Evolutionary conservation across 1,140 invertebrate genomes (phyloP).

Genomic region (Linepithema humile): DNA sequence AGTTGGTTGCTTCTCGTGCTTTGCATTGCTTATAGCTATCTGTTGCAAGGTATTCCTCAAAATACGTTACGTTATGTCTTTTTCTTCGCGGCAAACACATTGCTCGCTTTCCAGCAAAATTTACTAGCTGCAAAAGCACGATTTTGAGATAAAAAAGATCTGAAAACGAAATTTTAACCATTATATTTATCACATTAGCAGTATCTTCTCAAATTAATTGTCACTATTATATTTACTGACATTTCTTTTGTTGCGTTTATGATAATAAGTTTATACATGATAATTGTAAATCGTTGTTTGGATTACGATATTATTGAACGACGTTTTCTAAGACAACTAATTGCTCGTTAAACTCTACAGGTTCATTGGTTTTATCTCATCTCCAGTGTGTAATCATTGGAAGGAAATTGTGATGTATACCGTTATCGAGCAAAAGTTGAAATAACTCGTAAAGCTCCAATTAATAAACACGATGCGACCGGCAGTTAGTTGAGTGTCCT

Average conservation of each 20-base stretch:
- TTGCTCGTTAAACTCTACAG: conserved; percentile 59
- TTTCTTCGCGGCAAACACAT: neutral
- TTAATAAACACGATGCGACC: conserved; percentile 4
- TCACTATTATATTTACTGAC: neutral
- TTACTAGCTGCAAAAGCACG: neutral
- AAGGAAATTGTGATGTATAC: conserved; percentile 38
- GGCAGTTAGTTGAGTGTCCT: neutral
- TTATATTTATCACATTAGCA: no score
- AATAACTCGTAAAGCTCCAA: neutral
- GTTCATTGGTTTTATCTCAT: conserved; percentile 42
- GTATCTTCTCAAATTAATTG: no score
- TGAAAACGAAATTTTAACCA: neutral
- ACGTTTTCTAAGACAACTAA: conserved; percentile 21
- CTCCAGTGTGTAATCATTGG: conserved; percentile 13
- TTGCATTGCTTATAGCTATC: conserved; percentile 2
- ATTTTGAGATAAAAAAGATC: neutral
- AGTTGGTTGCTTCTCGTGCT: conserved; percentile 10
- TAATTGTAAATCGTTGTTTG: no score
- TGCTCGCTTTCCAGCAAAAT: neutral
- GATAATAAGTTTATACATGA: neutral
- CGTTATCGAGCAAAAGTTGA: conserved; percentile 7
- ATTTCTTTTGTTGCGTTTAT: neutral
- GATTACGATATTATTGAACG: neutral
- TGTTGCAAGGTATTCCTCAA: conserved; percentile 15
- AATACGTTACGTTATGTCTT: neutral